Evolutionary conservation across 2,797 vertebrate genomes (phyloP).

Genomic region (Gymnoscopelus braueri): DNA sequence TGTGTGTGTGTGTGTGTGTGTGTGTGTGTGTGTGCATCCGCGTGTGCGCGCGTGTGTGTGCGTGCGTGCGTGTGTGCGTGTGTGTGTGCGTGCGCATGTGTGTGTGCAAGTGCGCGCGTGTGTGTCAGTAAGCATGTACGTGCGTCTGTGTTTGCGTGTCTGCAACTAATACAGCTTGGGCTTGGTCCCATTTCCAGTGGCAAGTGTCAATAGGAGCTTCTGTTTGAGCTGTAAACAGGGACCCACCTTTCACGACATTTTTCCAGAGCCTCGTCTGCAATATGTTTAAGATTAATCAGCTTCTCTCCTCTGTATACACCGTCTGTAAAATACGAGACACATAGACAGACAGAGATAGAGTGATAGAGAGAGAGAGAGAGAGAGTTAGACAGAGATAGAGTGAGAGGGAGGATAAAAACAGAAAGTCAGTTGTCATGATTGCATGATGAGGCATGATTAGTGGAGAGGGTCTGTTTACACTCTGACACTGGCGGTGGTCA

Average conservation of each 20-base stretch:
- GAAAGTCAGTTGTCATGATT: too few species aligned
- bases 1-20: background rate
- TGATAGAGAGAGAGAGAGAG: background rate
- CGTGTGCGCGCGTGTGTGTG: slow-evolving; percentile 3
- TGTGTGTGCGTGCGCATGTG: background rate
- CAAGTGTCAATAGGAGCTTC: slow-evolving; percentile 55
- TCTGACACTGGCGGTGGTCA: slow-evolving; percentile 1
- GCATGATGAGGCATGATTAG: slow-evolving; percentile 14
- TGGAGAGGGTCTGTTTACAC: slow-evolving; percentile 11
- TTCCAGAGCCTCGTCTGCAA: slow-evolving; percentile 79
- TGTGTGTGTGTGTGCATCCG: slow-evolving; percentile 14
- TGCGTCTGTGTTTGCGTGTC: background rate
- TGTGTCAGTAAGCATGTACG: background rate
- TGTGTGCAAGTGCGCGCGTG: slow-evolving; percentile 1
- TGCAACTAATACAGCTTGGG: slow-evolving; percentile 33
- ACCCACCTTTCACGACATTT: slow-evolving; percentile 78
- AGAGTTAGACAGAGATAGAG: background rate
- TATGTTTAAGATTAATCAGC: slow-evolving; percentile 84
- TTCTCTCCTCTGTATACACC: slow-evolving; percentile 85
- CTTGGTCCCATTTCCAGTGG: slow-evolving; percentile 41
- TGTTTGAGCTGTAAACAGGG: slow-evolving; percentile 28
- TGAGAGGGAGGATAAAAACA: background rate
- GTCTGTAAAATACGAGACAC: slow-evolving; percentile 60
- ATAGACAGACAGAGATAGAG: background rate
- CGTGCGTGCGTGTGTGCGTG: background rate